Conservation (phyloP, 2,113 vertebrate species). For the Takifugu bimaculatus region DNA sequence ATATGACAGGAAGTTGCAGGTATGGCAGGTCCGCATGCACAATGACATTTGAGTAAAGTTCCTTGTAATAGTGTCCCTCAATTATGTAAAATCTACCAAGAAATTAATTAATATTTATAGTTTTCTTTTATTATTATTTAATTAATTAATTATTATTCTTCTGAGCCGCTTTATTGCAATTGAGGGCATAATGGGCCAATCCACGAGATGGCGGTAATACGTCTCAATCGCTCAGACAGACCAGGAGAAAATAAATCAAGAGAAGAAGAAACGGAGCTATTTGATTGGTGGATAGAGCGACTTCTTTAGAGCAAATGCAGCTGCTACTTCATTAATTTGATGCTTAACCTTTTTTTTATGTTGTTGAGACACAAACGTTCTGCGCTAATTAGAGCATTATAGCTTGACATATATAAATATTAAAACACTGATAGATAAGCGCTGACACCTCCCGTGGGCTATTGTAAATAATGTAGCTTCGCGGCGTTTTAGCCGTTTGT, state of each 20-base stretch:
- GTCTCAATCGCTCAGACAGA: fast-evolving
- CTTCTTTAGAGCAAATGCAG: slow-evolving; percentile 14
- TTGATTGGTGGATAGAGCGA: slow-evolving; percentile 52
- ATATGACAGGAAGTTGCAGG: too few species aligned
- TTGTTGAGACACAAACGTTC: too few species aligned
- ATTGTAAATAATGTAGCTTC: slow-evolving; percentile 5
- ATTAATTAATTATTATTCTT: too few species aligned
- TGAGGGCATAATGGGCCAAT: too few species aligned
- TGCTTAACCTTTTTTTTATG: not conserved
- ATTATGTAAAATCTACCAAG: too few species aligned
- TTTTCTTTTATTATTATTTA: too few species aligned
- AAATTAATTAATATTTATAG: too few species aligned
- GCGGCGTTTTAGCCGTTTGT: slow-evolving; percentile 16
- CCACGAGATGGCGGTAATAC: not conserved
- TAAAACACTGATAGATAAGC: not conserved
- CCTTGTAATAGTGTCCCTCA: too few species aligned
- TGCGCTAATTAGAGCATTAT: not conserved
- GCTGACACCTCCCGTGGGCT: not conserved
- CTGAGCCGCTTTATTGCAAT: too few species aligned
- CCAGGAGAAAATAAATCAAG: not conserved
- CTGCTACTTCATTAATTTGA: slow-evolving; percentile 39
- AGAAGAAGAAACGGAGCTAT: slow-evolving; percentile 31
- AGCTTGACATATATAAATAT: not conserved
- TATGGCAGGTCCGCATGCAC: too few species aligned
- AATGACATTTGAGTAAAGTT: too few species aligned